Base-by-base conservation (phyloP, 1,140 invertebrate genomes). In the Hyles vespertilio region DNA sequence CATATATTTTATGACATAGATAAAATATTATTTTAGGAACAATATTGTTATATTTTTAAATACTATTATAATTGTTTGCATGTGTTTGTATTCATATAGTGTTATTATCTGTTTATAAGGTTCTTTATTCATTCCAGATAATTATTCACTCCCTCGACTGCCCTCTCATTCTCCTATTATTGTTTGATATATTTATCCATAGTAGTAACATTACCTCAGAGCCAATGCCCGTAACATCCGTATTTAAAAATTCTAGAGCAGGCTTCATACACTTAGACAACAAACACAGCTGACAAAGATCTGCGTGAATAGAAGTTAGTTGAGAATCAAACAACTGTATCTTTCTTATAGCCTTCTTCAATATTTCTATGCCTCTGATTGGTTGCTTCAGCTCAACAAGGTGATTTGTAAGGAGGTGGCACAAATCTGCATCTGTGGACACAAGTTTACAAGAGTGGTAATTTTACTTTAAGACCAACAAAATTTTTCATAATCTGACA, bases 211-310 rank as follows among this genome's bases (percentile, higher is more conserved):
- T 80, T 84, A 94, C 93, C 90, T 96, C 96, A 79, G 94, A 92
- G 73, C 94, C 95, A 63, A 99, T 98, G 70, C 96, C 95, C 56
- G 95, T 97, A 43, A 99, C 94, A 90, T 99, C 98, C 33, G 93
- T 93, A 79, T 98, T 94, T 49, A 99, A 90, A 85, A 98, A 96
- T 70, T 94, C 93, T 36, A 98, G 84, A 2, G 97, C 96, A 43
- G 97, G 95, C 81, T 98, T 98, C 76, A 99, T 94, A 87, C 96
- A 96, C 88, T 98, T 98, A 36, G 97, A 93, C 33, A 97, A 77
- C 33, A 99, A 90, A 89, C 97, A 98, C 3, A 99, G 89, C 84
- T 98, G 96, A 78, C 96, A 98, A 43, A 99, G 90, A 91, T 98
- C 96, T 5, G 96, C 94, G 89, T 99, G 98, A 68, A 99, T 94